Percentiles rank a stretch among this genome's conserved stretches.
Evolutionary conservation across 92 coral and sea anemone species (phyloP).

Genomic region (Blastomussa wellsi): DNA sequence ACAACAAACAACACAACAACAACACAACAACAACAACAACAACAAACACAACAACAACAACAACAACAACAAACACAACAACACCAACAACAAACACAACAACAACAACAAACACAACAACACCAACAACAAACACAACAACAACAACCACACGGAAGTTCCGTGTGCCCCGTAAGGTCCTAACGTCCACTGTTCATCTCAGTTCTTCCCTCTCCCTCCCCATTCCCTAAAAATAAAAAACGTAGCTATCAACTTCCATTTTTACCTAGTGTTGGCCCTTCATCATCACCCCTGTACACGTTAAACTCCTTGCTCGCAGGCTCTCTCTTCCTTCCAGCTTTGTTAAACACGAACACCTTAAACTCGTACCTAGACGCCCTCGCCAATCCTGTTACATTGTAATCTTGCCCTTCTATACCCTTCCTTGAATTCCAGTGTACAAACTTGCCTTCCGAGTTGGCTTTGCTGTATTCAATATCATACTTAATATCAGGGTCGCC

Average conservation of each 20-base stretch:
- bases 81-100: too few relatives aligned
- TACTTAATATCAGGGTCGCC: constrained; percentile 71
- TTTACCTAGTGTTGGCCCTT: not conserved
- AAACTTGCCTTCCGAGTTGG: constrained; percentile 55
- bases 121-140: too few relatives aligned
- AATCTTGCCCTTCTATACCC: constrained; percentile 48
- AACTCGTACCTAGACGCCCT: constrained; percentile 66
- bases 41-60: not conserved
- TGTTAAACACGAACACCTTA: constrained; percentile 66
- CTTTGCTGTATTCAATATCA: constrained; percentile 72
- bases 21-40: not conserved
- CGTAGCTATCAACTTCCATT: not conserved
- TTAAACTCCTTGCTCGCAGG: constrained; percentile 71
- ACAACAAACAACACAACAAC: too few relatives aligned
- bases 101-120: not conserved
- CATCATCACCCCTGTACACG: constrained; percentile 36
- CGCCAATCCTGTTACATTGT: constrained; percentile 62
- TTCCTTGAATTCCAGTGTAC: constrained; percentile 73
- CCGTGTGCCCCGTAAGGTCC: not conserved
- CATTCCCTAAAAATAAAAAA: not conserved
- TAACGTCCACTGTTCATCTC: not conserved
- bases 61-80: not conserved
- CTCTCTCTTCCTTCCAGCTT: constrained; percentile 69
- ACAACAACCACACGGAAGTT: not conserved
- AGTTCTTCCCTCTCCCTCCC: not conserved